phyloP scores from a whole-genome alignment of 2,888 invertebrate genomes.

The Cataglyphis cursor region DNA sequence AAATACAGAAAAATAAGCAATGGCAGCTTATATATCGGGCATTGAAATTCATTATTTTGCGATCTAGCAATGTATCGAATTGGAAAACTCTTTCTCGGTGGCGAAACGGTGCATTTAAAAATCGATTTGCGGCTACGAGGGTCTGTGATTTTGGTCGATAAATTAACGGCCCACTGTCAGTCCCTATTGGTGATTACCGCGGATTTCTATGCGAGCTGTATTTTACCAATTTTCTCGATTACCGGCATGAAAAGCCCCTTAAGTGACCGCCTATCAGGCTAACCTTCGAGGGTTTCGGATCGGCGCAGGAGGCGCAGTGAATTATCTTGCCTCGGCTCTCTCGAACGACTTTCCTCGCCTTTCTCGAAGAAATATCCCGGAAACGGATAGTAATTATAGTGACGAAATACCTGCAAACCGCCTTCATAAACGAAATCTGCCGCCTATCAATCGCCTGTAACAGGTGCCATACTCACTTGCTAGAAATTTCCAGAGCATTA shows the following conservation, averaged over 20 bases:
- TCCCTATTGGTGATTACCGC: slow-evolving; percentile 67
- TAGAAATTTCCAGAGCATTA: slow-evolving; percentile 9
- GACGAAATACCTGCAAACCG: slow-evolving; percentile 61
- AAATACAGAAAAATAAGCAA: background rate
- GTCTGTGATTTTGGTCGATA: slow-evolving; percentile 81
- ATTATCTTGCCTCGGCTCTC: slow-evolving; percentile 55
- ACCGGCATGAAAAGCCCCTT: slow-evolving; percentile 78
- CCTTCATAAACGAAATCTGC: slow-evolving; percentile 40
- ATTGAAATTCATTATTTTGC: slow-evolving; percentile 39
- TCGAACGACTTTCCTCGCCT: slow-evolving; percentile 66
- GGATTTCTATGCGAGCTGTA: slow-evolving; percentile 71
- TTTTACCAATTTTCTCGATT: slow-evolving; percentile 80
- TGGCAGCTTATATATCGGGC: background rate
- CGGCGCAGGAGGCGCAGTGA: slow-evolving; percentile 48
- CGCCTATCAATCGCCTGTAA: slow-evolving; percentile 41
- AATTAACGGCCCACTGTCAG: slow-evolving; percentile 77
- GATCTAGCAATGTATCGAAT: slow-evolving; percentile 53
- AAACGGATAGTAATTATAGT: slow-evolving; percentile 65
- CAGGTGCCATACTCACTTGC: slow-evolving; percentile 59
- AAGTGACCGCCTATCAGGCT: slow-evolving; percentile 68
- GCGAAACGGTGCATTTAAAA: slow-evolving; percentile 75
- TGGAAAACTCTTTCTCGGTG: slow-evolving; percentile 68
- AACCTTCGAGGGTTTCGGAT: slow-evolving; percentile 57
- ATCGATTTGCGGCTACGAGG: slow-evolving; percentile 72
- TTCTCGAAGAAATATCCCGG: slow-evolving; percentile 41